These are phyloP conservation scores for Enteromius treurensis DNA, from an alignment of 2,797 vertebrate species.

Conservation along the genomic window DNA sequence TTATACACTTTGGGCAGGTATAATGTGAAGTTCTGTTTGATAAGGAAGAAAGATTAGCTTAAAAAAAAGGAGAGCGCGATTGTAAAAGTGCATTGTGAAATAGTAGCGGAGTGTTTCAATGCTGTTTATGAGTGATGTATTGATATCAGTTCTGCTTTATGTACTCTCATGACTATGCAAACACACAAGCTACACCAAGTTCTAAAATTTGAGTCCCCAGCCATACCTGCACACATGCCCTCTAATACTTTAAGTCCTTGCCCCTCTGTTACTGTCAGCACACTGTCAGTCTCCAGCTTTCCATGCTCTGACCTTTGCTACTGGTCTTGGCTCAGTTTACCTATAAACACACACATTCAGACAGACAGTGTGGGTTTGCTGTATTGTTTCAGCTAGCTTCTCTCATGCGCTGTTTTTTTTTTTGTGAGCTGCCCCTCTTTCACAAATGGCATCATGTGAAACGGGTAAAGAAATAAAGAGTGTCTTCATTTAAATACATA, in stretches of 20 bases:
- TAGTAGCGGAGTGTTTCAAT: conserved; percentile 6
- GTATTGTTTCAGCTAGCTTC: conserved; percentile 25
- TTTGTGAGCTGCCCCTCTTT: not conserved
- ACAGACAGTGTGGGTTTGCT: conserved; percentile 1
- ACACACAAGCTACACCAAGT: conserved; percentile 17
- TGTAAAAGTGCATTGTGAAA: conserved; percentile 27
- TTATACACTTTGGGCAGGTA: not conserved
- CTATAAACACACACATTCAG: conserved; percentile 4
- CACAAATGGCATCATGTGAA: conserved; percentile 37
- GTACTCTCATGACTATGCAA: not conserved
- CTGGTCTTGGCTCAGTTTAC: conserved; percentile 4
- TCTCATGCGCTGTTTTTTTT: conserved; percentile 22
- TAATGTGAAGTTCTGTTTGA: not conserved
- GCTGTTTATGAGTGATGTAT: conserved; percentile 40
- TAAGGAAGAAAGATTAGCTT: not conserved
- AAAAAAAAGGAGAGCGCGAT: conserved; percentile 3
- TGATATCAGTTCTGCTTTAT: conserved; percentile 24
- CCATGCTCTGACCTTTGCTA: conserved; percentile 20
- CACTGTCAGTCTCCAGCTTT: conserved; percentile 43
- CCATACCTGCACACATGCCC: conserved; percentile 35
- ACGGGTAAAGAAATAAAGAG: conserved; percentile 17
- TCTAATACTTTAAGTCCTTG: conserved; percentile 50
- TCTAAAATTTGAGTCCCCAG: conserved; percentile 20
- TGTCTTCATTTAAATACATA: conserved; percentile 8
- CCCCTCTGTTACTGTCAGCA: conserved; percentile 48